Evolutionary conservation across 2,113 vertebrate genomes (phyloP), one percentile per base, ranked within the genome.

Genomic region (Phocoena phocoena): DNA sequence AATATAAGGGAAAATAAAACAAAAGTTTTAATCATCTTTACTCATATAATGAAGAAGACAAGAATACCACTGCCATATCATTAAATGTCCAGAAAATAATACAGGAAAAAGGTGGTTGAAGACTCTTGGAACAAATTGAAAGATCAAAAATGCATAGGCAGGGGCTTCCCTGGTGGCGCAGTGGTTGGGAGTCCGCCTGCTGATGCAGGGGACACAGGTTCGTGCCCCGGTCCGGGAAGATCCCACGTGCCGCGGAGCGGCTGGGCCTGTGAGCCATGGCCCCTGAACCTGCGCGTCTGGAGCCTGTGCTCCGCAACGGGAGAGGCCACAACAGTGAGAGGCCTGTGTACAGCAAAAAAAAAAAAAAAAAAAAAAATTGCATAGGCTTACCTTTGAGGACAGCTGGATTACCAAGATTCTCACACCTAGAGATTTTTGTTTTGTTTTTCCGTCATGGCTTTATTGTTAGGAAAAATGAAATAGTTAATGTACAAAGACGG

Each of bases 401-500:
- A 84, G 18, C n/a, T 38, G 41, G 13, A 8, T 38, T 63, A 17
- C 6, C 13, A 41, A 62, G 50, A 17, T 70, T 67, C 71, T 92
- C 44, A 73, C 70, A 92, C 8, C 36, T 38, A 17, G 25, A 58
- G 41, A 41, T 20, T 50, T 26, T 10, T n/a, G 55, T 60, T 60
- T 62, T 62, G 23, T 25, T 25, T 50, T 85, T 44, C 25, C 71
- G 44, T 90, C 80, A 36, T n/a, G 41, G n/a, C 18, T 80, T 80
- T 90, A 36, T 96, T 90, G 23, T 63, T 67, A 15, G 38, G 65
- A 67, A 67, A 95, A 93, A 93, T 93, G 33, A 97, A 73, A 53
- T 41, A 47, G 21, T 86, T 88, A 85, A 93, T 74, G 47, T 65
- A 18, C 55, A 93, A 85, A 62, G 26, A 73, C 44, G 81, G 38